A percentile compares a stretch with the other conserved stretches of the same genome.
Conservation (phyloP, 2,888 invertebrate species). For the Nasonovia ribisnigri region DNA sequence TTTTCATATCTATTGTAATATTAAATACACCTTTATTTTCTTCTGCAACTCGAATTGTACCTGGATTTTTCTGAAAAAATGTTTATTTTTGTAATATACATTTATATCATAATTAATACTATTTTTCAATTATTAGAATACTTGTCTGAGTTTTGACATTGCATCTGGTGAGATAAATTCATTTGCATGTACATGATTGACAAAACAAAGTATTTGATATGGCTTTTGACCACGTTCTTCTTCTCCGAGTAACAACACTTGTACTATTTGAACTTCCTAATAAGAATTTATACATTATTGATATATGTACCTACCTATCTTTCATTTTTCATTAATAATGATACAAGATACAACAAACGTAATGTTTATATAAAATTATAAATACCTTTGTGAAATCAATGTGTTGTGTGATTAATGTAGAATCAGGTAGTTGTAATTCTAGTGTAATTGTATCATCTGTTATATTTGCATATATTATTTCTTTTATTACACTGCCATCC, state of each 20-base stretch:
- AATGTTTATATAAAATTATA: not conserved
- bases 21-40: conserved; percentile 89
- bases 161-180: conserved; percentile 97
- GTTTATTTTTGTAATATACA: not conserved
- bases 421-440: conserved; percentile 91
- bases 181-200: conserved; percentile 89
- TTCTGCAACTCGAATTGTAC: conserved; percentile 89
- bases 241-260: conserved; percentile 89
- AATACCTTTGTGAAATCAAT: conserved; percentile 88
- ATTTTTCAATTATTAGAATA: conserved; percentile 69
- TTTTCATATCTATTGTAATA: conserved; percentile 86
- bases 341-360: not conserved
- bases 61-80: conserved; percentile 78
- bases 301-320: not conserved
- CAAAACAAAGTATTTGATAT: conserved; percentile 91
- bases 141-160: conserved; percentile 94
- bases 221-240: conserved; percentile 92
- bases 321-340: not conserved
- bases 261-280: conserved; percentile 93
- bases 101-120: not conserved
- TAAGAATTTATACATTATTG: conserved; percentile 66
- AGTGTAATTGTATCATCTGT: conserved; percentile 90
- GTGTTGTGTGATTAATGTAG: conserved; percentile 90
- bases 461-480: conserved; percentile 91
- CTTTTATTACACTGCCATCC: conserved; percentile 95